Base-by-base conservation (phyloP, 2,797 vertebrate species). In the Hyperoplus immaculatus region DNA sequence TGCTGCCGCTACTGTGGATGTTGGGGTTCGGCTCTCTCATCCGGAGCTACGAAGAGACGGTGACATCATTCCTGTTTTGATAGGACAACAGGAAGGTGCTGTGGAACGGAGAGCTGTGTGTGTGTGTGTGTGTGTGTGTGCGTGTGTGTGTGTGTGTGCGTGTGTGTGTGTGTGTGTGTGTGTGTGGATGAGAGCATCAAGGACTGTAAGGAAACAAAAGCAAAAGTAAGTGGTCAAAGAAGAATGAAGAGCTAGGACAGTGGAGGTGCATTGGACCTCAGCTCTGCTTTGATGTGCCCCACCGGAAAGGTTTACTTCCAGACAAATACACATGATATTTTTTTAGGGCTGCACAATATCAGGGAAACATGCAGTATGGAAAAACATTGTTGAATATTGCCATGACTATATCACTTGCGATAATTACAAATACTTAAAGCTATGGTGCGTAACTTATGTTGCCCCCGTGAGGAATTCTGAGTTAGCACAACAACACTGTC, bases 21-120 rank as follows among this genome's bases (percentile, higher is more conserved):
- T 69, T 67, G 78, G 67, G 47, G 72, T n/a, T 82, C 46, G 38
- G 50, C 73, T 84, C 82, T 74, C 77, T 90, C 88, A 88, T 90
- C 87, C 85, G 73, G 88, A 69, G 72, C 77, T 66, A 72, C 66
- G 54, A 83, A 80, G 59, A 78, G 79, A 43, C 29, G 29, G 74
- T 87, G 90, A 90, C 87, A 88, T 92, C 85, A 88, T 89, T 90
- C 85, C 87, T 92, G 92, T 92, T 91, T 91, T 80, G 86, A 85
- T 72, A 69, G 75, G 77, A 73, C 86, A 89, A 83, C 85, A 88
- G 89, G 92, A 84, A 93, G 85, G 69, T 78, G 36, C 59, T 69
- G 49, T 70, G 72, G 80, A 75, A 77, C 21, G 3, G 57, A 72
- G 78, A 76, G 46, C 82, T 29, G 29, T 29, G 29, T 29, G 29